These are phyloP conservation scores for Eulemur mongoz DNA, from an alignment of 2,797 vertebrate genomes.

Conservation along the genomic window DNA sequence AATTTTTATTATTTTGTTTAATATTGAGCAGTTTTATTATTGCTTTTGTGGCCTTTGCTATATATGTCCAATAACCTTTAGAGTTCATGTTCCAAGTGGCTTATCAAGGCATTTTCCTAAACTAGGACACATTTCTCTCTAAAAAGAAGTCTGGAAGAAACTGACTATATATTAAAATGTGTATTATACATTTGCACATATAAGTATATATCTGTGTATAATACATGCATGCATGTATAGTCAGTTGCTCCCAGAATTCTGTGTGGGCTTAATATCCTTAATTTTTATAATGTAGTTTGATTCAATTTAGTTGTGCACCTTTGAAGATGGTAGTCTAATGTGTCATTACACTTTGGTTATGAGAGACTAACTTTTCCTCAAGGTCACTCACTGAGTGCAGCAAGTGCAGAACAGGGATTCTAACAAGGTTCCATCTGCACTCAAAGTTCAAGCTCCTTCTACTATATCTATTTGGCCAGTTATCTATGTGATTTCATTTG, in stretches of 20 bases:
- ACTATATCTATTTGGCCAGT: background rate
- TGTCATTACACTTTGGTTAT: background rate
- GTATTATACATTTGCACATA: background rate
- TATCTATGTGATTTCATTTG: background rate
- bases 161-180: background rate
- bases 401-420: background rate
- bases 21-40: background rate
- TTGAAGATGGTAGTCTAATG: background rate
- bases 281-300: background rate
- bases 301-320: background rate
- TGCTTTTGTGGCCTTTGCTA: background rate
- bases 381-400: background rate
- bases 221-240: background rate
- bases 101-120: background rate
- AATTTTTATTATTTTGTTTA: conserved; percentile 4
- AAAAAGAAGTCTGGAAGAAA: conserved; percentile 16
- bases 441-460: background rate
- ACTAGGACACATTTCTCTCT: conserved; percentile 24
- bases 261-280: background rate
- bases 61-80: background rate
- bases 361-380: conserved; percentile 41
- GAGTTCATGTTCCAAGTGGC: conserved; percentile 20
- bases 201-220: background rate
- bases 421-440: background rate
- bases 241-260: background rate